Evolutionary conservation across 2,113 vertebrate genomes (phyloP), one percentile per base, ranked within the genome.

Genomic region (Sylvietta virens): DNA sequence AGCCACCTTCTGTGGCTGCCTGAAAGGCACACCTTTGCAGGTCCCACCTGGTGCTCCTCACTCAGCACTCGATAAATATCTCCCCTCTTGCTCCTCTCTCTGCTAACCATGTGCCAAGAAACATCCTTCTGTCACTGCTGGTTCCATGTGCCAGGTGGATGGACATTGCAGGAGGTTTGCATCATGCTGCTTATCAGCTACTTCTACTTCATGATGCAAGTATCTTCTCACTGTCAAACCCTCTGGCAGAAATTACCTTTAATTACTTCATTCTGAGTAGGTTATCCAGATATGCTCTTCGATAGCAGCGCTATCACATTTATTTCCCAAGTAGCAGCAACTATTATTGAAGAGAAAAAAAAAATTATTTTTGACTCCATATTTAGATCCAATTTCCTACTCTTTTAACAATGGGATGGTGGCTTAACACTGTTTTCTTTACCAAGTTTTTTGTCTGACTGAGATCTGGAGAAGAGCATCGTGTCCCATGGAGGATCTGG

Each of bases 31-130:
- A 85, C 56, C 80, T 94, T 88, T 62, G 45, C 67, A 89, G 88
- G 88, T 91, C 61, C 94, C 94, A 98, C 97, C 97, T 97, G 96
- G 54, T 92, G 45, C 64, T 95, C 88, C 79, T 97, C 72, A 72
- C 76, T 94, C 90, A 96, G 61, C 81, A 64, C 58, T 74, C 2
- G 44, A 97, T 98, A 97, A 91, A 81, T 73, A 97, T 95, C 97
- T 97, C 86, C 70, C 66, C 88, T 96, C 88, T 95, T 96, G 60
- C 91, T 97, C 78, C 90, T 97, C 70, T 95, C 73, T 92, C 91
- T 17, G 12, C 44, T 91, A 85, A 92, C 51, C 62, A 65, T 56
- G 65, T 97, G 92, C 70, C 74, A 90, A 94, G 82, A 77, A 89
- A 86, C 33, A 66, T 95, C 45, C 33, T 91, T 91, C 62, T 95